Percentiles rank a stretch among this genome's conserved stretches.
Evolutionary conservation across 2,888 invertebrate species (phyloP).

Genomic region (Morpho achilles): DNA sequence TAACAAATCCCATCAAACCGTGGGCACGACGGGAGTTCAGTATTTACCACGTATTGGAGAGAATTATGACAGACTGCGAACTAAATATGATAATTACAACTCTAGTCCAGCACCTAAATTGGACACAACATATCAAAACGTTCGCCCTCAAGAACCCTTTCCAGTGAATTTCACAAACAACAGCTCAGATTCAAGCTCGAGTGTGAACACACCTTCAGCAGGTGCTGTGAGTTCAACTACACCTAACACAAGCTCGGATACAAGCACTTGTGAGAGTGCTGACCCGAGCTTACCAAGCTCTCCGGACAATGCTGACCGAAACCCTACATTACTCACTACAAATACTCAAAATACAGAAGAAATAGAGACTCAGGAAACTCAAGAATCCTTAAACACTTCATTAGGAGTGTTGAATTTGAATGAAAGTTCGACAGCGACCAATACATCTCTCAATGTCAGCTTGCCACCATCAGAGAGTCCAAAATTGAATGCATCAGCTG

Average conservation of each 20-base stretch:
- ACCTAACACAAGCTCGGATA: slow-evolving; percentile 84
- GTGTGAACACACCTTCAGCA: slow-evolving; percentile 79
- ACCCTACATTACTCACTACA: slow-evolving; percentile 38
- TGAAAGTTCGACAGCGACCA: slow-evolving; percentile 69
- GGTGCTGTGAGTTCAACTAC: slow-evolving; percentile 82
- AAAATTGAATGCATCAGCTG: slow-evolving; percentile 43
- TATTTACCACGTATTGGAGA: slow-evolving; percentile 54
- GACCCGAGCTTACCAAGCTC: slow-evolving; percentile 87
- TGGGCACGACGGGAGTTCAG: slow-evolving; percentile 44
- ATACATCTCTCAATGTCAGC: slow-evolving; percentile 65
- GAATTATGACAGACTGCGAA: slow-evolving; percentile 48
- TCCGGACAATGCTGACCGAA: slow-evolving; percentile 67
- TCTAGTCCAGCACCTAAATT: slow-evolving; percentile 49
- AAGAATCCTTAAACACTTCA: slow-evolving; percentile 47
- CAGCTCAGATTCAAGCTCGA: slow-evolving; percentile 85
- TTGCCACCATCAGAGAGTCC: slow-evolving; percentile 66
- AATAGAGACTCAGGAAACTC: slow-evolving; percentile 38
- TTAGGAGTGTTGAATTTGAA: slow-evolving; percentile 64
- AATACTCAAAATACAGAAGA: slow-evolving; percentile 33
- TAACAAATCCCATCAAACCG: slow-evolving; percentile 38
- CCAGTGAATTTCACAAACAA: slow-evolving; percentile 59
- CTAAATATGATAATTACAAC: slow-evolving; percentile 54
- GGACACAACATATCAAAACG: slow-evolving; percentile 61
- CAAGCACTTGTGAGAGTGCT: slow-evolving; percentile 84
- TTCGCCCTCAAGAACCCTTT: slow-evolving; percentile 50